These are phyloP conservation scores for Ptilorrhoa leucosticta DNA, from an alignment of 2,113 vertebrate species.

Conservation along the genomic window DNA sequence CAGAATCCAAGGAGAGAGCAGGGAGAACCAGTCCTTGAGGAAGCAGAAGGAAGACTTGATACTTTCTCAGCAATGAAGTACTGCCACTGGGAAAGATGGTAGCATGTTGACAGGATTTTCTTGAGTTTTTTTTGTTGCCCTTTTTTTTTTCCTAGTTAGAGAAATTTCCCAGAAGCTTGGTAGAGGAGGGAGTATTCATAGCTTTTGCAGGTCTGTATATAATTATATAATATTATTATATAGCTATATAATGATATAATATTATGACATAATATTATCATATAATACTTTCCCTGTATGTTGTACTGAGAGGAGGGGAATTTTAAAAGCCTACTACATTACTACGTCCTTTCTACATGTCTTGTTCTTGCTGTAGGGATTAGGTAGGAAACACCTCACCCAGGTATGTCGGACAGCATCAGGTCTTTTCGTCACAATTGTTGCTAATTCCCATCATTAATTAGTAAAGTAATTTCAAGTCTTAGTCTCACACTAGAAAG, in stretches of 20 bases:
- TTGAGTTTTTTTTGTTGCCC: accelerated
- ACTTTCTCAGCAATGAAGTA: neutral
- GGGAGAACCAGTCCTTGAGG: neutral
- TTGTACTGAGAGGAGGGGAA: neutral
- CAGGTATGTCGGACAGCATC: accelerated
- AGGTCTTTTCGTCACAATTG: neutral
- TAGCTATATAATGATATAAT: neutral
- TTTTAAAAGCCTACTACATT: neutral
- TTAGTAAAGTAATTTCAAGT: neutral
- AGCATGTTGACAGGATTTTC: neutral
- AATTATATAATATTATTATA: neutral
- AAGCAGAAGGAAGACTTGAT: neutral
- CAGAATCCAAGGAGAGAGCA: neutral
- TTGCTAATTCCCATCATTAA: neutral
- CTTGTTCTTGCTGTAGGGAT: neutral
- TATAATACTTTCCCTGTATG: neutral
- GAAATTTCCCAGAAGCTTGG: neutral
- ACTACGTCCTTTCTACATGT: neutral
- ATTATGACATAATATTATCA: neutral
- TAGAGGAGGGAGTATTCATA: neutral
- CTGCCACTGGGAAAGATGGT: neutral
- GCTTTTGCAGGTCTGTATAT: neutral
- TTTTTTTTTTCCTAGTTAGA: neutral
- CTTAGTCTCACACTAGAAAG: neutral
- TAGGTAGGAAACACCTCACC: neutral